Conservation (phyloP, 92 coral and sea anemone genomes). For the Pocillopora meandrina region DNA sequence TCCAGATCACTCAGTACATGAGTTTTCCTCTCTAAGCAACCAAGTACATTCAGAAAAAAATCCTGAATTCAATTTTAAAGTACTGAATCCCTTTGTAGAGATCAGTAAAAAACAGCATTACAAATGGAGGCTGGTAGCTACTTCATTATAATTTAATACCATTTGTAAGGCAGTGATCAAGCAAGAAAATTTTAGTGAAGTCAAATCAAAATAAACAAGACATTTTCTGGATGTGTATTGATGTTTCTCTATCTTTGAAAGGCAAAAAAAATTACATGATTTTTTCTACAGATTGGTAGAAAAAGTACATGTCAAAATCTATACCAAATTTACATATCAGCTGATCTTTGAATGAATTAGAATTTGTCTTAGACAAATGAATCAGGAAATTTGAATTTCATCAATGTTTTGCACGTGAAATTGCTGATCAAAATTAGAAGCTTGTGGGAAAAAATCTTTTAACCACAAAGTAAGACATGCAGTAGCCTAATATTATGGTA, state of each 20-base stretch:
- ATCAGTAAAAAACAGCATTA: constrained; percentile 46
- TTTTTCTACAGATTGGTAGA: background rate
- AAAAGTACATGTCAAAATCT: constrained; percentile 24
- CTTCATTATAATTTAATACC: constrained; percentile 63
- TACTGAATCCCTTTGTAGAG: constrained; percentile 16
- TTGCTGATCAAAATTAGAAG: background rate
- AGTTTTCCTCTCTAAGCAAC: constrained; percentile 24
- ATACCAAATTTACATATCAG: constrained; percentile 35
- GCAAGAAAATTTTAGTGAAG: constrained; percentile 23
- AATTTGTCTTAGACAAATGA: background rate
- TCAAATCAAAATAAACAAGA: constrained; percentile 27
- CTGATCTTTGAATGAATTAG: constrained; percentile 32
- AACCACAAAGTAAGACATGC: background rate
- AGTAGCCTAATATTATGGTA: background rate
- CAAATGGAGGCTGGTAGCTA: constrained; percentile 38
- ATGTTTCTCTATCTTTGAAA: background rate
- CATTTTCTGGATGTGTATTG: background rate
- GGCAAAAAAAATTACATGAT: background rate
- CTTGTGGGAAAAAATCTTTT: background rate
- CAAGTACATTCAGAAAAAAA: constrained; percentile 8
- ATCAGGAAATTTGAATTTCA: constrained; percentile 13
- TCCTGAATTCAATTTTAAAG: constrained; percentile 24
- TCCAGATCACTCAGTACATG: background rate
- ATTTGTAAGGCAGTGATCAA: constrained; percentile 29
- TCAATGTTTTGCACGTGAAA: constrained; percentile 6